Evolutionary conservation across 2,797 vertebrate genomes (phyloP), one percentile per base, ranked within the genome.

Genomic region (Phyllotis vaccarum): DNA sequence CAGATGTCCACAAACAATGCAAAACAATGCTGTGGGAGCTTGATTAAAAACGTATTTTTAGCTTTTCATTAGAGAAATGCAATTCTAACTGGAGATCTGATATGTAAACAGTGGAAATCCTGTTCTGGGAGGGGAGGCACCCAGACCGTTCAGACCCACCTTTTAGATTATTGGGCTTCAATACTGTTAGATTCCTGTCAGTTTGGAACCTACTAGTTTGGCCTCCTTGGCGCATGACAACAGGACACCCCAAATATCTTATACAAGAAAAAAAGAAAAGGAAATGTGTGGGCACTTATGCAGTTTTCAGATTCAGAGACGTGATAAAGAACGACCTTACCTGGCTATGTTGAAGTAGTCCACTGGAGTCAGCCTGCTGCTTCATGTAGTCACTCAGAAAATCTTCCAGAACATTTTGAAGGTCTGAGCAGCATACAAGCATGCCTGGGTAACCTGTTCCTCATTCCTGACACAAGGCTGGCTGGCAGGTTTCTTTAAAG

Each of bases 261-360:
- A 5, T 24, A 5, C 31, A 34, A 40, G 52, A 12, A 29, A n/a
- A 13, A 6, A 3, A 56, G 12, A 60, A 14, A 60, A 27, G 6
- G 68, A 13, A 14, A 31, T 12, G 1, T 0, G 11, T 2, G 5
- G 10, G 14, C 3, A n/a, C 0, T 22, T 16, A 1, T 29, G 24
- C 22, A 9, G 16, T 6, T 29, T 0, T 14, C 0, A 11, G 82
- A 22, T 13, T 76, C 11, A 13, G 29, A 31, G 5, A 5, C 19
- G 5, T 19, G 19, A 34, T 40, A 43, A 9, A 2, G 14, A 5
- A 9, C 31, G 66, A 10, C 5, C 29, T 5, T 21, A 40, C 58
- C 29, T 43, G 83, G 22, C 3, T 3, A 31, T 34, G 70, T 66
- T 58, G 24, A 13, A 9, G 24, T 9, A 87, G 37, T 16, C 81